Evolutionary conservation across 2,888 invertebrate species (phyloP), one percentile per base, ranked within the genome.

Genomic region (Xestia c-nigrum): DNA sequence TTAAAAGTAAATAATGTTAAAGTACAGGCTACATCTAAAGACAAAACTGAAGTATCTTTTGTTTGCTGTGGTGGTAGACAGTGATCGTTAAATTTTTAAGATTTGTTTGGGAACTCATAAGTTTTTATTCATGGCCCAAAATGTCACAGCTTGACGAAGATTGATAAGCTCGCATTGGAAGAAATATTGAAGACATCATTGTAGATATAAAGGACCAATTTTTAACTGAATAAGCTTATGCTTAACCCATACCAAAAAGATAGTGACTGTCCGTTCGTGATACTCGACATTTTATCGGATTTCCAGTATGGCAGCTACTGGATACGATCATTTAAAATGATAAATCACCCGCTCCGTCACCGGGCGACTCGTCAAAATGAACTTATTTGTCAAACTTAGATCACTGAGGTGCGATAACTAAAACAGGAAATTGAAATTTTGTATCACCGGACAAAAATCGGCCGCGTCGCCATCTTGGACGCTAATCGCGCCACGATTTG

Each of bases 361-460:
- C 89, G 92, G 85, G 89, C 90, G 93, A 92, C 94, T 94, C 95
- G 95, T 96, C 96, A 96, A 95, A 96, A 96, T 94, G 94, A 96
- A 94, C 95, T 94, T 95, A 96, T 96, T 96, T 96, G 96, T 96
- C 96, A 96, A 95, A 95, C 93, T 93, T 92, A 95, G 96, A 96
- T 96, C 94, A 94, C 90, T 90, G 91, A 86, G 88, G 87, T 85
- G 86, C 89, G 96, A 96, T 96, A 96, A 96, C 89, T 90, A 89
- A 91, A 92, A 92, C 95, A 96, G 96, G 96, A 96, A 96, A 96
- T 96, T 96, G 96, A 95, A 96, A 95, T 96, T 96, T 94, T 95
- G 95, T 96, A 96, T 96, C 96, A 92, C 95, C 92, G 94, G 91
- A 92, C 94, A 92, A 95, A 96, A 96, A 96, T 95, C 96, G 90